A percentile compares a stretch with the other conserved stretches of the same genome.
These are phyloP conservation scores for Tiliqua scincoides DNA, from an alignment of 2,113 vertebrate genomes.

Conservation along the genomic window DNA sequence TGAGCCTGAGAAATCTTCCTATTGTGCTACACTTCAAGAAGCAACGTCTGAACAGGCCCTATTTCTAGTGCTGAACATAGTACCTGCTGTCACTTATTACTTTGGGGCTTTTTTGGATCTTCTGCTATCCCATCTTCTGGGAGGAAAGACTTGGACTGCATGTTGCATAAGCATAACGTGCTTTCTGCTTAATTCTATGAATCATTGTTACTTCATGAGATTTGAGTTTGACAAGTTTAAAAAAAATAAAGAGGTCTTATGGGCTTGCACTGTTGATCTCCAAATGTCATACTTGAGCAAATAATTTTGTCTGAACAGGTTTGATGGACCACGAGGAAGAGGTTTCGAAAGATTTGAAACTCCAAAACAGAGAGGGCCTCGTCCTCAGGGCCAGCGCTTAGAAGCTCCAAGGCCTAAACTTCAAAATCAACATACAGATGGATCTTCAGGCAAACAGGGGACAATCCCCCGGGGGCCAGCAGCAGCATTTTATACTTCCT, in stretches of 20 bases:
- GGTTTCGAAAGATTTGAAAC: slow-evolving; percentile 79
- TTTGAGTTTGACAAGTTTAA: neutral
- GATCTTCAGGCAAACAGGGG: slow-evolving; percentile 75
- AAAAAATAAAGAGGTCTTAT: neutral
- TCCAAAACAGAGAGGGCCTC: slow-evolving; percentile 77
- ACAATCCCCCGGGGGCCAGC: slow-evolving; percentile 80
- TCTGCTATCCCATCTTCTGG: neutral
- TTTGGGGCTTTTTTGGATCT: too few relatives aligned
- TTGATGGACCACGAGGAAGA: slow-evolving; percentile 85
- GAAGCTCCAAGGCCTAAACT: slow-evolving; percentile 79
- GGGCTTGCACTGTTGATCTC: neutral
- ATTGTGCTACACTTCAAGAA: neutral
- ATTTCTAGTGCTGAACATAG: neutral
- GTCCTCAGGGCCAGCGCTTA: slow-evolving; percentile 78
- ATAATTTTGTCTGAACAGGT: slow-evolving; percentile 75
- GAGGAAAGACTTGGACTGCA: neutral
- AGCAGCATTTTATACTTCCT: slow-evolving; percentile 78
- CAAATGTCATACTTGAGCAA: slow-evolving; percentile 25
- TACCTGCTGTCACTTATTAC: neutral
- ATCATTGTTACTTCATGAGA: neutral
- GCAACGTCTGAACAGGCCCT: neutral
- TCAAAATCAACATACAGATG: slow-evolving; percentile 77
- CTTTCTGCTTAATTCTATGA: neutral
- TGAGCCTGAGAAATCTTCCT: neutral
- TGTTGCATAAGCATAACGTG: neutral